phyloP scores from a whole-genome alignment of 1,140 invertebrate species.

The Triops cancriformis region DNA sequence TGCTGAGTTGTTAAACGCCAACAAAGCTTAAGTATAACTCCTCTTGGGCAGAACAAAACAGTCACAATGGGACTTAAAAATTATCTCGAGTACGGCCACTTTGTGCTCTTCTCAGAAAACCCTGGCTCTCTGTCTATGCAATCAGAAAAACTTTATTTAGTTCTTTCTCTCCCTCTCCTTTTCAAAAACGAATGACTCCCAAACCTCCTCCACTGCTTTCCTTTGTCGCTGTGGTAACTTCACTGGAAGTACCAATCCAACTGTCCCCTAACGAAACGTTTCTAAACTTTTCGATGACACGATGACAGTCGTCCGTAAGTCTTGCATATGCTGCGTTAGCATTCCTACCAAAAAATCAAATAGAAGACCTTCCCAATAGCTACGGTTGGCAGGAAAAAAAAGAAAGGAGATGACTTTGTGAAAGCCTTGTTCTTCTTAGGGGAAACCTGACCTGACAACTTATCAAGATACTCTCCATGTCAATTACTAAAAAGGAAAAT shows the following conservation, averaged over 20 bases:
- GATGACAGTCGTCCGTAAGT: neutral
- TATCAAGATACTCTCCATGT: neutral
- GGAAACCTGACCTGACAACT: neutral
- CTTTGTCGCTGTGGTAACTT: neutral
- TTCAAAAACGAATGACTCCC: neutral
- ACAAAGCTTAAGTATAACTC: neutral
- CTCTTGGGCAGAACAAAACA: neutral
- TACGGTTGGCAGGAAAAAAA: neutral
- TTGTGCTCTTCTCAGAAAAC: neutral
- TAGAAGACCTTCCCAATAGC: neutral
- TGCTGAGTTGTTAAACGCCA: constrained; percentile 13
- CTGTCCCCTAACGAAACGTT: neutral
- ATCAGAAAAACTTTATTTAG: too few relatives aligned
- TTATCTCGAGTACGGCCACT: constrained; percentile 12
- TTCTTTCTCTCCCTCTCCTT: too few relatives aligned
- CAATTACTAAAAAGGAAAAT: neutral
- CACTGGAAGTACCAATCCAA: neutral
- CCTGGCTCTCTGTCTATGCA: neutral
- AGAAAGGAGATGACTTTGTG: neutral
- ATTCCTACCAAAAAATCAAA: neutral
- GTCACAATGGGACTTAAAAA: neutral
- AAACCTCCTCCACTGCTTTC: neutral
- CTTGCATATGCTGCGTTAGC: constrained; percentile 2
- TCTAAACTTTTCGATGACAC: neutral
- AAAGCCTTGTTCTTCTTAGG: neutral